Conservation (phyloP, 1,140 invertebrate genomes). For the fruit fly (Drosophila melanogaster) region Release_6_plus_ISO1_MT NC_004354.4:13629501-13630000, state of each 20-base stretch:
- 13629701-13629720: background rate
- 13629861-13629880: background rate
- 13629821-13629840: slow-evolving; percentile 1
- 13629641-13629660: background rate
- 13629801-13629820: slow-evolving; percentile 1
- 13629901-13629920: background rate
- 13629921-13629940: no score
- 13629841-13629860: background rate
- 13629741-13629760: slow-evolving; percentile 11
- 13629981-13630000: no score
- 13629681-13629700: slow-evolving; percentile 9
- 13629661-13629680: slow-evolving; percentile 2
- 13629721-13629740: slow-evolving; percentile 14
- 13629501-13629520: slow-evolving; percentile 58
- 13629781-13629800: background rate
- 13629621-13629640: background rate
- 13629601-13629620: slow-evolving; percentile 12
- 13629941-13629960: no score
- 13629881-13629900: background rate
- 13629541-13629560: slow-evolving; percentile 19
- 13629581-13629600: background rate
- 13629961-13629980: no score
- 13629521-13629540: slow-evolving; percentile 41
- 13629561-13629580: slow-evolving; percentile 15
- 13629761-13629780: slow-evolving; percentile 23